A percentile compares a stretch with the other conserved stretches of the same genome.
phyloP scores from a whole-genome alignment of 2,113 vertebrate genomes.

The Rissa tridactyla region DNA sequence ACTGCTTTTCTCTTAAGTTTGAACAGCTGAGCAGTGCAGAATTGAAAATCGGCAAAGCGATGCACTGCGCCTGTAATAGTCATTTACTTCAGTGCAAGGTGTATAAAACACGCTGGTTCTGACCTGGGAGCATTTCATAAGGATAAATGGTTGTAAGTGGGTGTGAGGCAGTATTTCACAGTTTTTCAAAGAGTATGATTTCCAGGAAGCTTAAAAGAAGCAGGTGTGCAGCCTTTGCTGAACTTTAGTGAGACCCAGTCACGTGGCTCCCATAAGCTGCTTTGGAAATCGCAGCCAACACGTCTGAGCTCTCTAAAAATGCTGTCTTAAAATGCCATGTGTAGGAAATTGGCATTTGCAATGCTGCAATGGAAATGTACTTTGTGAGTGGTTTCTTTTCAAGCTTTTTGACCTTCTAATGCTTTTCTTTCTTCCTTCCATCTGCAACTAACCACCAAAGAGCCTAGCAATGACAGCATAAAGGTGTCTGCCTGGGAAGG shows the following conservation, averaged over 20 bases:
- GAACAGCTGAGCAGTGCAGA: not conserved
- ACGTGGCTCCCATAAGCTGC: not conserved
- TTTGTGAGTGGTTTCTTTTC: not conserved
- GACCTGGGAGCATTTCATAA: not conserved
- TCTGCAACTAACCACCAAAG: not conserved
- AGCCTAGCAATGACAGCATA: not conserved
- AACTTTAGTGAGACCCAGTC: not conserved
- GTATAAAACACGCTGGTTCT: not conserved
- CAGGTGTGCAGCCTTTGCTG: not conserved
- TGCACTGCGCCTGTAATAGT: not conserved
- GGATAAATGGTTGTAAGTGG: not conserved
- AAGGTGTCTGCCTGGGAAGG: not conserved
- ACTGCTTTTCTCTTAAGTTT: not conserved
- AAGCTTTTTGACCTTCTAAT: not conserved
- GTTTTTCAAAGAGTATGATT: not conserved
- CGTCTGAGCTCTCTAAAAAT: not conserved
- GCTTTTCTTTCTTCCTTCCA: not conserved
- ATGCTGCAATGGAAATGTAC: not conserved
- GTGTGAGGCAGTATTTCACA: slow-evolving; percentile 12
- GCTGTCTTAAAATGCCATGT: not conserved
- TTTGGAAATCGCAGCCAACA: not conserved
- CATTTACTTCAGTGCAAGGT: not conserved
- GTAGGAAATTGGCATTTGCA: not conserved
- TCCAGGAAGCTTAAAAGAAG: not conserved
- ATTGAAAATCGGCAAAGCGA: not conserved